These are phyloP conservation scores for Pardosa pseudoannulata DNA, from an alignment of 2,888 invertebrate genomes.

Conservation along the genomic window DNA sequence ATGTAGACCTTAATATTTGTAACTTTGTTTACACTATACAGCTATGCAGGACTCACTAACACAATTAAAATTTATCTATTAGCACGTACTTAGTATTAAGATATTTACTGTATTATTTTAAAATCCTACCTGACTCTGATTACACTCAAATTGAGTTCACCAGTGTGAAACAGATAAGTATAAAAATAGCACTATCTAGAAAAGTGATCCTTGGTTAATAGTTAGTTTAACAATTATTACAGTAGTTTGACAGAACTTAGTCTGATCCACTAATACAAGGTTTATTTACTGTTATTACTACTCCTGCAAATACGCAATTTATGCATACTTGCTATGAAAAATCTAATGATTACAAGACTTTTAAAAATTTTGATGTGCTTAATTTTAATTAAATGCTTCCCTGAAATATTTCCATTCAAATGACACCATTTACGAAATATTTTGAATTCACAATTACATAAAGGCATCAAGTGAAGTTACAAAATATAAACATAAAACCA, in stretches of 20 bases:
- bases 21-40: neutral
- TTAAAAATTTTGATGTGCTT: too few species aligned
- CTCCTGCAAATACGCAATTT: neutral
- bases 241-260: neutral
- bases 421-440: too few species aligned
- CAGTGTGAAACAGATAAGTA: neutral
- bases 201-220: constrained; percentile 3
- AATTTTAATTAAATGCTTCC: too few species aligned
- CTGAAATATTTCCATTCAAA: too few species aligned
- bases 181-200: constrained; percentile 14
- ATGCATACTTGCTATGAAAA: too few species aligned
- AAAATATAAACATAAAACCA: too few species aligned
- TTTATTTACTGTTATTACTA: neutral
- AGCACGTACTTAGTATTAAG: too few species aligned
- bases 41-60: neutral
- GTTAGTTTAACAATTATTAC: neutral
- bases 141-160: neutral
- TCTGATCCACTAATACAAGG: too few species aligned
- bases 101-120: neutral
- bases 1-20: neutral
- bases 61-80: neutral
- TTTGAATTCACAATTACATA: too few species aligned
- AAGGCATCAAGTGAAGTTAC: too few species aligned
- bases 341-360: too few species aligned
- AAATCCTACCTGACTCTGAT: neutral